These are phyloP conservation scores for Heteromurus nitidus DNA, from an alignment of 2,888 invertebrate genomes.

Conservation along the genomic window DNA sequence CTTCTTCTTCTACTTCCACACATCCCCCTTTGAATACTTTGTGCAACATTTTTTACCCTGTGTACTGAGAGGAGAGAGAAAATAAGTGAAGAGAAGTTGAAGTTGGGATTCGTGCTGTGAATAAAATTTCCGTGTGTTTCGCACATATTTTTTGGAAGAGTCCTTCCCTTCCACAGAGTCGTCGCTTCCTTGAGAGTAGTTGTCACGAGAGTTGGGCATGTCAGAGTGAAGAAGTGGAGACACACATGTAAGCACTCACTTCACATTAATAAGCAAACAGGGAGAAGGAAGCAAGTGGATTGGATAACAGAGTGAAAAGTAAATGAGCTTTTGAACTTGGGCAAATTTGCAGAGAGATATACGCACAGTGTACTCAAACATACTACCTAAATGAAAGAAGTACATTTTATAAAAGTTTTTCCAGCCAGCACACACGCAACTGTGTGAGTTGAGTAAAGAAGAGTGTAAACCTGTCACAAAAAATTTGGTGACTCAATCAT, in stretches of 20 bases:
- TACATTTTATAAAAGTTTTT: too few species aligned
- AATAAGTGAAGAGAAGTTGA: too few species aligned
- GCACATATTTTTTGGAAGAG: conserved; percentile 53
- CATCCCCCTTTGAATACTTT: too few species aligned
- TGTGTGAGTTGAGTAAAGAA: not conserved
- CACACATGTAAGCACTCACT: too few species aligned
- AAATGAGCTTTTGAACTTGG: conserved; percentile 33
- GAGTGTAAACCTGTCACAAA: conserved; percentile 28
- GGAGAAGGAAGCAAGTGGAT: conserved; percentile 10
- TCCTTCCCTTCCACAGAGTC: not conserved
- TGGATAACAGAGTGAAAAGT: conserved; percentile 28
- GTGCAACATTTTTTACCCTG: too few species aligned
- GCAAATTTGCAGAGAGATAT: too few species aligned
- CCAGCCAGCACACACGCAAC: not conserved
- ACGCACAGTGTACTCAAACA: not conserved
- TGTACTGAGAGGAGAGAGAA: too few species aligned
- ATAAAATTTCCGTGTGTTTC: conserved; percentile 55
- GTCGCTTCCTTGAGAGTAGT: too few species aligned
- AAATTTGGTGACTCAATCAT: conserved; percentile 50
- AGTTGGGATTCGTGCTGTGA: conserved; percentile 55
- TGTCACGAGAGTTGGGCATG: too few species aligned
- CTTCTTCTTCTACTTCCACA: too few species aligned
- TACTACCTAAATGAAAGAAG: not conserved
- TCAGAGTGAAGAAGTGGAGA: not conserved
- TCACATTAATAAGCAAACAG: conserved; percentile 46